phyloP scores from a whole-genome alignment of 2,113 vertebrate genomes.

The Peromyscus leucopus region DNA sequence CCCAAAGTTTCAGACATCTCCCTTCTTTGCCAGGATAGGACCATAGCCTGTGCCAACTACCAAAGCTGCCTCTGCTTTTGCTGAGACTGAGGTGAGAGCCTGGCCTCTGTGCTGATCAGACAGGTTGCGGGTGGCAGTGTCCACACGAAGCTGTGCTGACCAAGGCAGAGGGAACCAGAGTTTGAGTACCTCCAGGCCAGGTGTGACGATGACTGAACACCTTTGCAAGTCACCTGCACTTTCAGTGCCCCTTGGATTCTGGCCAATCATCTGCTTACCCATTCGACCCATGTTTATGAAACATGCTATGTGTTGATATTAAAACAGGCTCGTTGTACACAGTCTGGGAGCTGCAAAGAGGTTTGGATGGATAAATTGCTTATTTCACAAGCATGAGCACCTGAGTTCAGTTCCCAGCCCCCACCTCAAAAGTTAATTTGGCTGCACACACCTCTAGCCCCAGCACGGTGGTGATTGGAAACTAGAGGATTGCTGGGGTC shows the following conservation, averaged over 20 bases:
- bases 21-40: not conserved
- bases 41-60: not conserved
- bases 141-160: not conserved
- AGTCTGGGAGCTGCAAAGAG: not conserved
- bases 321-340: not conserved
- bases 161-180: not conserved
- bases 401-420: not conserved
- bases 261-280: not conserved
- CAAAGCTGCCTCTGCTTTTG: not conserved
- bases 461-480: not conserved
- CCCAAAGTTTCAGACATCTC: not conserved
- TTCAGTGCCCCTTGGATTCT: not conserved
- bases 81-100: not conserved
- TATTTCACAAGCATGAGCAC: not conserved
- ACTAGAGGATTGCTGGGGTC: no score
- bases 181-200: not conserved
- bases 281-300: not conserved
- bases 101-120: not conserved
- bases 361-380: no score
- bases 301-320: not conserved
- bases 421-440: not conserved
- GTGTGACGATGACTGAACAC: not conserved
- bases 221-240: not conserved
- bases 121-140: not conserved
- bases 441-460: no score